phyloP scores from a whole-genome alignment of 2,113 vertebrate genomes.

The Oxyruncus cristatus region DNA sequence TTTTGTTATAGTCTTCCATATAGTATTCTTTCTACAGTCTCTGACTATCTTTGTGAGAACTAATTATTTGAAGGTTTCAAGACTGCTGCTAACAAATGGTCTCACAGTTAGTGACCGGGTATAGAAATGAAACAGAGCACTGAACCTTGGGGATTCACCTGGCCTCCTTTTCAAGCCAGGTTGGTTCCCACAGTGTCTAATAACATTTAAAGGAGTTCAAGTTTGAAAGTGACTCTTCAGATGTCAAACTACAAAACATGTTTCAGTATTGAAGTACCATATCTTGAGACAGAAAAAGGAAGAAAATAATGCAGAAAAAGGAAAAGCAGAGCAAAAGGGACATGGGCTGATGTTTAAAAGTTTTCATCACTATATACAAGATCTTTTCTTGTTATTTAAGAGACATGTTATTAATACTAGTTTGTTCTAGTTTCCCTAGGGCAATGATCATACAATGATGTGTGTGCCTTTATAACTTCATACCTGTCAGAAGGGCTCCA shows the following conservation, averaged over 20 bases:
- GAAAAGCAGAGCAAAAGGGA: neutral
- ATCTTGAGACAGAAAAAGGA: neutral
- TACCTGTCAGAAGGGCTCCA: neutral
- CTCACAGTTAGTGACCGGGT: conserved; percentile 75
- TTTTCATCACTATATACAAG: neutral
- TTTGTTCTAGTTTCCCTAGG: neutral
- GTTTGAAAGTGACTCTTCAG: conserved; percentile 69
- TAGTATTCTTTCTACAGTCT: conserved; percentile 47
- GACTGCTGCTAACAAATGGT: conserved; percentile 76
- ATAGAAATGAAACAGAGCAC: conserved; percentile 72
- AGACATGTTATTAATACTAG: neutral
- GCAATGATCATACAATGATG: neutral
- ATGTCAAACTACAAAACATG: conserved; percentile 61
- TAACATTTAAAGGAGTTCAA: conserved; percentile 64
- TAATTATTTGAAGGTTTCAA: conserved; percentile 81
- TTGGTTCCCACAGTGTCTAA: conserved; percentile 61
- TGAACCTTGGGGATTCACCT: conserved; percentile 78
- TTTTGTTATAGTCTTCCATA: conserved; percentile 5
- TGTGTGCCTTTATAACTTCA: neutral
- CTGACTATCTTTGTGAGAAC: conserved; percentile 67
- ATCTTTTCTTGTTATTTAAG: neutral
- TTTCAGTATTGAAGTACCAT: conserved; percentile 16
- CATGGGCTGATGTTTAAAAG: neutral
- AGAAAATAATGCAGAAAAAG: neutral
- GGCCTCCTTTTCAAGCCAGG: conserved; percentile 71